Conservation (phyloP, 2,113 vertebrate species). For the Okapia johnstoni region DNA sequence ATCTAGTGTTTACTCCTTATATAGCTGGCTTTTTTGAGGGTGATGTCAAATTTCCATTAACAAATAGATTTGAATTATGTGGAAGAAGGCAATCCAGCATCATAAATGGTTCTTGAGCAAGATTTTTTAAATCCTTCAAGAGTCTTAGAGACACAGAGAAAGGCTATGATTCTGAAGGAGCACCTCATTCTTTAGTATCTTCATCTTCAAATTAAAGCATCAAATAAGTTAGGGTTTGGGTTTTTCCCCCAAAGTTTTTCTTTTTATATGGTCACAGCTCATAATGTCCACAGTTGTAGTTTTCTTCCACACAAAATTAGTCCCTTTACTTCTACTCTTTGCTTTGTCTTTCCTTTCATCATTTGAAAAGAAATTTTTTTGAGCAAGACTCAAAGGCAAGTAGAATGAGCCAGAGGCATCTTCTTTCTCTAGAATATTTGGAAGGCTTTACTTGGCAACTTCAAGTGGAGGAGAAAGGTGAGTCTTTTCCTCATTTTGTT, state of each 20-base stretch:
- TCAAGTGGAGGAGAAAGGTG: not conserved
- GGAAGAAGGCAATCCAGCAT: not conserved
- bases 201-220: not conserved
- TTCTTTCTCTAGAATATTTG: not conserved
- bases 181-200: not conserved
- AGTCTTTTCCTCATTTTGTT: not conserved
- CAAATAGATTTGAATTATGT: not conserved
- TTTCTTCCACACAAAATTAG: not conserved
- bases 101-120: not conserved
- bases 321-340: conserved; percentile 16
- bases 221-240: not conserved
- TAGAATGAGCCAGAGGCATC: conserved; percentile 13
- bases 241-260: not conserved
- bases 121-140: not conserved
- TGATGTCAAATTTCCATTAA: not conserved
- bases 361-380: not conserved
- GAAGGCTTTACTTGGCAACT: conserved; percentile 20
- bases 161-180: not conserved
- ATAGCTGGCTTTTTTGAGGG: not conserved
- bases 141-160: not conserved
- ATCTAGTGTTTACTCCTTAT: not conserved
- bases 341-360: not conserved
- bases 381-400: conserved; percentile 13
- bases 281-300: not conserved
- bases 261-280: not conserved